Conservation (phyloP, 2,888 invertebrate species). For the Apeira syringaria region DNA sequence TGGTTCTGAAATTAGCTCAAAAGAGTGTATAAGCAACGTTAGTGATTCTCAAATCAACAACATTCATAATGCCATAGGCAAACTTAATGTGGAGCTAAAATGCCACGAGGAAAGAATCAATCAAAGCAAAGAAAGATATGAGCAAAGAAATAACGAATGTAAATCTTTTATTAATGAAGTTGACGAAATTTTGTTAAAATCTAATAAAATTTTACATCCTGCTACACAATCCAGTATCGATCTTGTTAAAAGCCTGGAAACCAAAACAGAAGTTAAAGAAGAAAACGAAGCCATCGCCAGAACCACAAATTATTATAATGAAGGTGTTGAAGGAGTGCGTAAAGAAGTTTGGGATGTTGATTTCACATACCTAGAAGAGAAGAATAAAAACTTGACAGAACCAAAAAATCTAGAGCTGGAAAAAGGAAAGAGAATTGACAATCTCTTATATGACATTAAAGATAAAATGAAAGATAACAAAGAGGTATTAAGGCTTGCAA, state of each 20-base stretch:
- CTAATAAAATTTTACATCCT: conserved; percentile 65
- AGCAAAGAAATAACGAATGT: conserved; percentile 64
- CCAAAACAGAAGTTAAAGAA: conserved; percentile 11
- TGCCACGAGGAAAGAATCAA: conserved; percentile 67
- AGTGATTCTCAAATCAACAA: conserved; percentile 61
- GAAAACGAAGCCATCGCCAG: conserved; percentile 11
- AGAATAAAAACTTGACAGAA: conserved; percentile 43
- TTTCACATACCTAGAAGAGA: conserved; percentile 40
- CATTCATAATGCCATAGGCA: conserved; percentile 64
- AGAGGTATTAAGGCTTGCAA: conserved; percentile 65
- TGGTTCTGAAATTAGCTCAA: conserved; percentile 9
- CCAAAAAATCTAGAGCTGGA: conserved; percentile 51
- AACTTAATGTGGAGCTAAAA: conserved; percentile 62
- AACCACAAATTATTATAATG: conserved; percentile 12
- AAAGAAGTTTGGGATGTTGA: conserved; percentile 62
- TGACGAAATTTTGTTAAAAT: conserved; percentile 63
- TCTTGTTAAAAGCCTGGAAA: conserved; percentile 18
- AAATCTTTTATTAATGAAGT: conserved; percentile 70
- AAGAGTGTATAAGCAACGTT: conserved; percentile 30
- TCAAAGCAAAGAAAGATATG: conserved; percentile 58
- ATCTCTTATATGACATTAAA: conserved; percentile 66
- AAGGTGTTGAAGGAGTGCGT: conserved; percentile 36
- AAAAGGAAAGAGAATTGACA: conserved; percentile 59
- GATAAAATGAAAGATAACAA: conserved; percentile 75
- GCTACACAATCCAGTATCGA: conserved; percentile 24